Percentiles rank a stretch among this genome's conserved stretches.
phyloP scores from a whole-genome alignment of 2,888 invertebrate genomes.

The Tachina fera region DNA sequence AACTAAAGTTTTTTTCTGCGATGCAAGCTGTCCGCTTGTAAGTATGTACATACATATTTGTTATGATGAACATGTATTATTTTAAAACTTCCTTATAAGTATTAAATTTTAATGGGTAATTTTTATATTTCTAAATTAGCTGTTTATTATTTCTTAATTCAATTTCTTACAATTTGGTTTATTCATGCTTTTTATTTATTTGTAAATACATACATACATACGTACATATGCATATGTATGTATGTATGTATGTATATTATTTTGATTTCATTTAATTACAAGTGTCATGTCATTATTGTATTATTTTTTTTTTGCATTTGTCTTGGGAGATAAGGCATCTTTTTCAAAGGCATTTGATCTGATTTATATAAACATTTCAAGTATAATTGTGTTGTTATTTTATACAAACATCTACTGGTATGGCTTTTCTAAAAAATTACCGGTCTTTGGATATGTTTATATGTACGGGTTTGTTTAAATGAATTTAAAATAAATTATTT shows the following conservation, averaged over 20 bases:
- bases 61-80: conserved; percentile 3
- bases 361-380: conserved; percentile 47
- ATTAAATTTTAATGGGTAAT: neutral
- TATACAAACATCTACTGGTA: conserved; percentile 48
- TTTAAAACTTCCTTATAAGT: conserved; percentile 7
- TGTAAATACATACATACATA: conserved; percentile 19
- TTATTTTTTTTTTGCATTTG: conserved; percentile 46
- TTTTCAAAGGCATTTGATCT: conserved; percentile 81
- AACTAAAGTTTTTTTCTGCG: neutral
- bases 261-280: conserved; percentile 54
- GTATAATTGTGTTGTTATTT: conserved; percentile 46
- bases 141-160: conserved; percentile 48
- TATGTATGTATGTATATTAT: neutral
- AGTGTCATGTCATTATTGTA: conserved; percentile 42
- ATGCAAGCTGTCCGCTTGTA: neutral
- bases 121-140: conserved; percentile 37
- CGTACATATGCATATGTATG: too few relatives aligned
- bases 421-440: conserved; percentile 30
- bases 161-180: conserved; percentile 60
- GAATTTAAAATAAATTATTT: conserved; percentile 3
- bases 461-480: conserved; percentile 36
- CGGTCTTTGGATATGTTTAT: conserved; percentile 48
- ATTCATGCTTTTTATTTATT: conserved; percentile 29
- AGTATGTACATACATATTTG: neutral
- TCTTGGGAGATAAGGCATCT: conserved; percentile 80